A percentile compares a stretch with the other conserved stretches of the same genome.
phyloP scores from a whole-genome alignment of 2,113 vertebrate genomes.

The Chiloscyllium plagiosum region DNA sequence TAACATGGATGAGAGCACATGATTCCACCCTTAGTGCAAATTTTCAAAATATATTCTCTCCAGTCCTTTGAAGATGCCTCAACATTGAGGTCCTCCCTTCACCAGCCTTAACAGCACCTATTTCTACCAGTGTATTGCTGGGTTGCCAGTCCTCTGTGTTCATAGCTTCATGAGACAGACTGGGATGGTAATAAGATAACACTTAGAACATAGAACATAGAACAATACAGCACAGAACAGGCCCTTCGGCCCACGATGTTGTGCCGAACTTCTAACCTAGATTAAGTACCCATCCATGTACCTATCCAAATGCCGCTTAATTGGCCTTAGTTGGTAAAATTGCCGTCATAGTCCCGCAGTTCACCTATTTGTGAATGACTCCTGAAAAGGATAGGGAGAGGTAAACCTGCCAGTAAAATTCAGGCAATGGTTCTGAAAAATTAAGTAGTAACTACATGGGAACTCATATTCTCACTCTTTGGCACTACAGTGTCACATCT shows the following conservation, averaged over 20 bases:
- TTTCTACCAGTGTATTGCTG: neutral
- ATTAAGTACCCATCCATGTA: too few species aligned
- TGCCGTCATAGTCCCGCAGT: neutral
- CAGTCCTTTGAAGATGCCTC: neutral
- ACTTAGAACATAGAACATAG: too few species aligned
- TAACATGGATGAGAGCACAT: too few species aligned
- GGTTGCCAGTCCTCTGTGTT: too few species aligned
- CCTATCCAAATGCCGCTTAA: too few species aligned
- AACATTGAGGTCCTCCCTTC: neutral
- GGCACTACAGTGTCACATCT: neutral
- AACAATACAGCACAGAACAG: too few species aligned
- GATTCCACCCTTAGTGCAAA: neutral
- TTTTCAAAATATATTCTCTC: neutral
- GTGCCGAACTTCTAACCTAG: too few species aligned
- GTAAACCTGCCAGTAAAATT: neutral
- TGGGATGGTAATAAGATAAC: neutral
- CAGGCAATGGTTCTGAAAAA: neutral
- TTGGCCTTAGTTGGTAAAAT: neutral
- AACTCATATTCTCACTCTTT: conserved; percentile 3
- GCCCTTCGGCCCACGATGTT: too few species aligned
- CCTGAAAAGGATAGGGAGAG: too few species aligned
- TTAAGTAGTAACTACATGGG: neutral
- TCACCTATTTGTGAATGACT: neutral
- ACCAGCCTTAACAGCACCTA: neutral
- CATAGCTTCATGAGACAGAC: too few species aligned